These are phyloP conservation scores for Erebia epiphron DNA, from an alignment of 2,888 invertebrate species.

Conservation along the genomic window DNA sequence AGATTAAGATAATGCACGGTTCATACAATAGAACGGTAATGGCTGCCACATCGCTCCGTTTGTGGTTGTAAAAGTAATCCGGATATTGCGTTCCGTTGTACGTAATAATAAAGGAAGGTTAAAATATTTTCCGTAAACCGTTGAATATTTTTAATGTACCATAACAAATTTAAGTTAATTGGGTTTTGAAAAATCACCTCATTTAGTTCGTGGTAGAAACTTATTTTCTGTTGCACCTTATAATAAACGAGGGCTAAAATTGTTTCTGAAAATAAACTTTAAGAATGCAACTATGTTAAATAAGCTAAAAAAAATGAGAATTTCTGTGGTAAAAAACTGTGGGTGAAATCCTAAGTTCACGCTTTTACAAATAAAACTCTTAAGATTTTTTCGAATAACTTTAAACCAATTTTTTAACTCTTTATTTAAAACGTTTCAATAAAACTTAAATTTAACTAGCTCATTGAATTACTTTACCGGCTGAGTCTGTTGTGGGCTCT, in stretches of 20 bases:
- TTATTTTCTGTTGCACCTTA: background rate
- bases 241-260: background rate
- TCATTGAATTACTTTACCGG: too few relatives aligned
- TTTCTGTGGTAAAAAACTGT: background rate
- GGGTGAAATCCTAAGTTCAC: too few relatives aligned
- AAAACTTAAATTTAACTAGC: too few relatives aligned
- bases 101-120: constrained; percentile 5
- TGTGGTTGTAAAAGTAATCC: constrained; percentile 10
- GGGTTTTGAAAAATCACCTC: background rate
- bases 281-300: background rate
- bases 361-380: too few relatives aligned
- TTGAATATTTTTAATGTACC: background rate
- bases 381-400: too few relatives aligned
- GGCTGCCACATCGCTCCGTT: constrained; percentile 11
- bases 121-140: background rate
- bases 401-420: too few relatives aligned
- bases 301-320: background rate
- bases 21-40: constrained; percentile 24
- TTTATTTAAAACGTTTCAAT: too few relatives aligned
- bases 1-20: constrained; percentile 24
- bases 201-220: background rate
- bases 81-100: constrained; percentile 19
- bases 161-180: background rate
- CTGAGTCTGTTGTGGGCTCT: too few relatives aligned
- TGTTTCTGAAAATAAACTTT: background rate